phyloP scores from a whole-genome alignment of 2,888 invertebrate species.

The Tryphoninae sp. region DNA sequence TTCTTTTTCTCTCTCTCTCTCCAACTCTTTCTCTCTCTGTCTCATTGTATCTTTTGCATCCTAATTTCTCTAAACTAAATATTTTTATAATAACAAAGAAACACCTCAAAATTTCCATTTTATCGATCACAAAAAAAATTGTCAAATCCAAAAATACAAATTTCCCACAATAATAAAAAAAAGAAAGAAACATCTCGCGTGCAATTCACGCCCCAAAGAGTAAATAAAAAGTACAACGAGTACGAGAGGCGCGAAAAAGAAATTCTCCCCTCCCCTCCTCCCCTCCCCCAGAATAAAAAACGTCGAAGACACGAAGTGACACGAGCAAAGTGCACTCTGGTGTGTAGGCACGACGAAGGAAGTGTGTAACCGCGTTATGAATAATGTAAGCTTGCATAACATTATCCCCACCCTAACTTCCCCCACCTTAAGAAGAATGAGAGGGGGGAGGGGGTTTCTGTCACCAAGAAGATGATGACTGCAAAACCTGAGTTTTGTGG shows the following conservation, averaged over 20 bases:
- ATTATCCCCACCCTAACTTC: slow-evolving; percentile 43
- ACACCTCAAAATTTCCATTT: too few relatives aligned
- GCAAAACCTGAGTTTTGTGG: not conserved
- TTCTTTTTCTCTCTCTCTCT: not conserved
- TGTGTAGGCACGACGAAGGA: slow-evolving; percentile 62
- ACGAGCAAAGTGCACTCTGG: slow-evolving; percentile 25
- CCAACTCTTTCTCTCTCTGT: not conserved
- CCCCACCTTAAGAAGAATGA: not conserved
- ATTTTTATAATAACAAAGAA: too few relatives aligned
- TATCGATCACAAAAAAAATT: too few relatives aligned
- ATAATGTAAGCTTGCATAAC: slow-evolving; percentile 73
- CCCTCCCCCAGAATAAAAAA: not conserved
- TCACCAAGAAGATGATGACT: not conserved
- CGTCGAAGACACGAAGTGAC: too few relatives aligned
- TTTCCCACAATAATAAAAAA: too few relatives aligned
- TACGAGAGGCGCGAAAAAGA: slow-evolving; percentile 4
- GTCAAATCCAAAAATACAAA: too few relatives aligned
- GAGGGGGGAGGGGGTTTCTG: not conserved
- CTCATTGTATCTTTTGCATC: not conserved
- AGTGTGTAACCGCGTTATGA: slow-evolving; percentile 69
- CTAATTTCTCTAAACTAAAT: not conserved
- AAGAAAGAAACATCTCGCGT: too few relatives aligned
- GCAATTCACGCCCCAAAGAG: too few relatives aligned
- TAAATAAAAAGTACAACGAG: not conserved
- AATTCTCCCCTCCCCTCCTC: not conserved